A percentile compares a stretch with the other conserved stretches of the same genome.
phyloP scores from a whole-genome alignment of 2,797 vertebrate genomes.

The Apogon hyalosoma region DNA sequence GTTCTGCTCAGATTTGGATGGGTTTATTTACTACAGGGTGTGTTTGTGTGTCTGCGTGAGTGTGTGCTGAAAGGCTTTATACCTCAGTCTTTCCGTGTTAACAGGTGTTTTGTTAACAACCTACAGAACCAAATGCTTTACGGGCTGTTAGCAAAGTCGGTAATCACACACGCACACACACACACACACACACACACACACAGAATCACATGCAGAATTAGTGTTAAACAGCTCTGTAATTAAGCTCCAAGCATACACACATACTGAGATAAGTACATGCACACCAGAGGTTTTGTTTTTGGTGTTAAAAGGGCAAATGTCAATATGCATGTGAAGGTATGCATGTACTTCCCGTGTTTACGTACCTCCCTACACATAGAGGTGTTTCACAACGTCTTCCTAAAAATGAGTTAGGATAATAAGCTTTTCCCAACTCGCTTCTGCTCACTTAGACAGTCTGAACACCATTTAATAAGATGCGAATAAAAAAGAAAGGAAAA shows the following conservation, averaged over 20 bases:
- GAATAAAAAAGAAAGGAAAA: conserved; percentile 17
- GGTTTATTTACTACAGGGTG: conserved; percentile 34
- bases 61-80: conserved; percentile 27
- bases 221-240: conserved; percentile 25
- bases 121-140: conserved; percentile 7
- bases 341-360: too few species aligned
- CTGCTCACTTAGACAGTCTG: conserved; percentile 28
- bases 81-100: conserved; percentile 18
- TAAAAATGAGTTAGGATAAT: conserved; percentile 30
- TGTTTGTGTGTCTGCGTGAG: background rate
- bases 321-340: too few species aligned
- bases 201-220: background rate
- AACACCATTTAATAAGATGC: conserved; percentile 37
- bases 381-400: background rate
- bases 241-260: background rate
- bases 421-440: conserved; percentile 17
- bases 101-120: conserved; percentile 57
- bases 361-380: too few species aligned
- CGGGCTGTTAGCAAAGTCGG: conserved; percentile 5
- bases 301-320: too few species aligned
- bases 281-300: conserved; percentile 4
- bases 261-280: background rate
- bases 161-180: conserved; percentile 26
- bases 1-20: conserved; percentile 23
- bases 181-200: too few species aligned